These are phyloP conservation scores for Prunella himalayana DNA, from an alignment of 2,113 vertebrate genomes.

Conservation along the genomic window DNA sequence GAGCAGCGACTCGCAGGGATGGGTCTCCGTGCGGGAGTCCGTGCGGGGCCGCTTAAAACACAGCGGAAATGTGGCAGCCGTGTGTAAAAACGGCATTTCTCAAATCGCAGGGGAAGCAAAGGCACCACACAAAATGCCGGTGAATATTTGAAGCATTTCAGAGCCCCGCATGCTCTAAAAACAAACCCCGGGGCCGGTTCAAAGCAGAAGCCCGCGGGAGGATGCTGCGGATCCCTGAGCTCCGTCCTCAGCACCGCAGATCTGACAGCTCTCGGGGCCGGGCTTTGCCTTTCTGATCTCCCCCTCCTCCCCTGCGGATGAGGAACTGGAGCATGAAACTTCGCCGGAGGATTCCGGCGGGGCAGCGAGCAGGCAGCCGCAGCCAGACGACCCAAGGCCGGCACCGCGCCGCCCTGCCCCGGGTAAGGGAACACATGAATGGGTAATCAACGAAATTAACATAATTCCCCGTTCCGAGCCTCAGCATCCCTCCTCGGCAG, in stretches of 20 bases:
- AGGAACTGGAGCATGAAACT: slow-evolving; percentile 54
- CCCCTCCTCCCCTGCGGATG: neutral
- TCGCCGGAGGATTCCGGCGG: neutral
- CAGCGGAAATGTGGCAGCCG: neutral
- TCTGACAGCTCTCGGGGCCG: neutral
- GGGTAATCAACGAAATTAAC: neutral
- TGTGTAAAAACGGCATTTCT: neutral
- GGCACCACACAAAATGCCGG: neutral
- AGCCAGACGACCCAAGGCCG: neutral
- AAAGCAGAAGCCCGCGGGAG: neutral
- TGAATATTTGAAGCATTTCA: neutral
- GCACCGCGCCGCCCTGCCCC: neutral
- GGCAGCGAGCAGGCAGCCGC: neutral
- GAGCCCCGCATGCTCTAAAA: neutral
- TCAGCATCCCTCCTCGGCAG: neutral
- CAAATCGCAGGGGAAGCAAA: neutral
- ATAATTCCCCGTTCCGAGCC: neutral
- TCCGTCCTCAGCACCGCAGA: neutral
- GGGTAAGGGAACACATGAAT: neutral
- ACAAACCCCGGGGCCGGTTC: neutral
- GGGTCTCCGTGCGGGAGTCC: neutral
- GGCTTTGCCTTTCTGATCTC: neutral
- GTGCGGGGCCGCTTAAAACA: neutral
- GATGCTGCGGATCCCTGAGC: neutral
- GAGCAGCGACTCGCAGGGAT: neutral